Conservation (phyloP, 2,888 invertebrate species). For the Gibbula magus region DNA sequence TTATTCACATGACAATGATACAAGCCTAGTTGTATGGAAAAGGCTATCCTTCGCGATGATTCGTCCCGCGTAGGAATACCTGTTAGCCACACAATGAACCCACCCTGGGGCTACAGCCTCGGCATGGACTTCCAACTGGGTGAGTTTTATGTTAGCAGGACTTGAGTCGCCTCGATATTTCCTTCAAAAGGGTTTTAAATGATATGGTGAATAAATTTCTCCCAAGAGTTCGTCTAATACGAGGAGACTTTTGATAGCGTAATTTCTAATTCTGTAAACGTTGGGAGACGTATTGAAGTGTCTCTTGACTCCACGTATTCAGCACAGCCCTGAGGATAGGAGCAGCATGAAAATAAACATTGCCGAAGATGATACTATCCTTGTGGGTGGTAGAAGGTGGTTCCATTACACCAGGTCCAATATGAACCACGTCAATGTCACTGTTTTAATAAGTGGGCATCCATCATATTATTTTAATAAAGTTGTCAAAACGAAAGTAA, state of each 20-base stretch:
- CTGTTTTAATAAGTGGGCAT: not conserved
- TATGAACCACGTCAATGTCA: not conserved
- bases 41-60: not conserved
- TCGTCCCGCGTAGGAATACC: slow-evolving; percentile 2
- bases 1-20: slow-evolving; percentile 19
- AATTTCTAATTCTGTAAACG: slow-evolving; percentile 20
- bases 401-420: not conserved
- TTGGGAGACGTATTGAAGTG: not conserved
- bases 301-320: slow-evolving; percentile 8
- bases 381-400: not conserved
- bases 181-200: slow-evolving; percentile 18
- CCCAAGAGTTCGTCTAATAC: slow-evolving; percentile 19
- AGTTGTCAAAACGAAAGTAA: too few species aligned
- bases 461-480: not conserved
- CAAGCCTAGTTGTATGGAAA: not conserved
- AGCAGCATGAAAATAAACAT: slow-evolving; percentile 8
- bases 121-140: not conserved
- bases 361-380: not conserved
- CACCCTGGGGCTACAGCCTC: slow-evolving; percentile 7
- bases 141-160: slow-evolving; percentile 19
- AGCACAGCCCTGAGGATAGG: not conserved
- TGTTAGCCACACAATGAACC: slow-evolving; percentile 2
- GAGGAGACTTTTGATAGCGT: slow-evolving; percentile 7
- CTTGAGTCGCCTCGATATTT: slow-evolving; percentile 17
- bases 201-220: slow-evolving; percentile 24